phyloP scores from a whole-genome alignment of 2,888 invertebrate species.

The Megastigmus dorsalis region DNA sequence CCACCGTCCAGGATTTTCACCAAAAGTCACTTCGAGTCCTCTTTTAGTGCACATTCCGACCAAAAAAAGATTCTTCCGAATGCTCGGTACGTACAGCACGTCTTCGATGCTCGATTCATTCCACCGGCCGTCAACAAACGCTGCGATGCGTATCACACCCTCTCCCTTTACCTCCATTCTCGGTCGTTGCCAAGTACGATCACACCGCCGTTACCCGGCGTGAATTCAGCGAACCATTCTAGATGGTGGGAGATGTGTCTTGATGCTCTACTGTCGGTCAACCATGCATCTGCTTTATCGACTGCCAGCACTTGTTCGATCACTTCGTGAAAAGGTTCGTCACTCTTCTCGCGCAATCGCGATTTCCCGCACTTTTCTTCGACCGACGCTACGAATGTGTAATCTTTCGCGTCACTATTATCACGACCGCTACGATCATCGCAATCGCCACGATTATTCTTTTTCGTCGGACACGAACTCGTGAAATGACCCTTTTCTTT shows the following conservation, averaged over 20 bases:
- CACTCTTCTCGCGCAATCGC: not conserved
- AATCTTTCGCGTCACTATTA: not conserved
- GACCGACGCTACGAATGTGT: not conserved
- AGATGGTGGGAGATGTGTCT: constrained; percentile 54
- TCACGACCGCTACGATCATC: not conserved
- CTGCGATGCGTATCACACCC: constrained; percentile 50
- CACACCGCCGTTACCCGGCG: constrained; percentile 23
- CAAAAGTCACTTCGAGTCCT: constrained; percentile 3
- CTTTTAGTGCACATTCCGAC: constrained; percentile 51
- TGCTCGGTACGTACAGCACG: constrained; percentile 56
- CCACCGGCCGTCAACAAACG: constrained; percentile 49
- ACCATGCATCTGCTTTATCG: constrained; percentile 50
- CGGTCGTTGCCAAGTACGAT: constrained; percentile 49
- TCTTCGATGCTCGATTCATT: constrained; percentile 46
- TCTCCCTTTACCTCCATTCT: constrained; percentile 39
- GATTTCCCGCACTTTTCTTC: not conserved
- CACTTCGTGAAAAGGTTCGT: not conserved
- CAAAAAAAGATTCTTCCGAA: constrained; percentile 58
- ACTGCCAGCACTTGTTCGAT: not conserved
- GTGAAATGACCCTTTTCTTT: constrained; percentile 46
- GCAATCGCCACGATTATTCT: no score
- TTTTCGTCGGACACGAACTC: constrained; percentile 30
- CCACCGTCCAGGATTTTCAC: not conserved
- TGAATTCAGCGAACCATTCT: constrained; percentile 55
- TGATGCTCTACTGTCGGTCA: constrained; percentile 58